Evolutionary conservation across 2,888 invertebrate genomes (phyloP).

Genomic region (Xylota sylvarum): DNA sequence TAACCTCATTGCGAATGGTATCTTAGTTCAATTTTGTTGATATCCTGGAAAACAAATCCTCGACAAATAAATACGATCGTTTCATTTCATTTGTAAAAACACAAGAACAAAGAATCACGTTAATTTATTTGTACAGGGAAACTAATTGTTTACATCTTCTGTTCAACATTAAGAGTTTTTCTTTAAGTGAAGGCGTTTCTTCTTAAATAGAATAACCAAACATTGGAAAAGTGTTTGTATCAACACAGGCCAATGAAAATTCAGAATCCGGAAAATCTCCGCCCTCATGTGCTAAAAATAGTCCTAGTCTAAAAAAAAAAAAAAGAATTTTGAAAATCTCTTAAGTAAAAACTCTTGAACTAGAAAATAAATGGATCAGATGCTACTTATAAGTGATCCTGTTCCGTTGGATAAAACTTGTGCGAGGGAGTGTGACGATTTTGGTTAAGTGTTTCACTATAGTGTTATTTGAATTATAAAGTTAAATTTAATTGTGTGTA

Average conservation of each 20-base stretch:
- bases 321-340: conserved; percentile 45
- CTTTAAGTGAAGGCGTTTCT: conserved; percentile 55
- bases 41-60: conserved; percentile 30
- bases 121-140: conserved; percentile 54
- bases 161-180: conserved; percentile 18
- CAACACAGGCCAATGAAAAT: conserved; percentile 54
- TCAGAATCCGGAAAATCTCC: conserved; percentile 74
- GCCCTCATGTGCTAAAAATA: conserved; percentile 84
- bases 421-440: conserved; percentile 28
- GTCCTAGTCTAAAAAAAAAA: conserved; percentile 74
- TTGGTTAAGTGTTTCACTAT: background rate
- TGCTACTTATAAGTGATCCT: conserved; percentile 74
- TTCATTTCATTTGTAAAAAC: conserved; percentile 20
- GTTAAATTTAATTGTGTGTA: background rate
- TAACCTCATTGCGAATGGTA: background rate
- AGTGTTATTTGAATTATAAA: conserved; percentile 14
- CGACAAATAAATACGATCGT: conserved; percentile 31
- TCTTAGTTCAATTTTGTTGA: conserved; percentile 8
- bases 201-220: conserved; percentile 13
- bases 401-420: conserved; percentile 14
- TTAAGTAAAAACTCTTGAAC: conserved; percentile 74
- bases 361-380: conserved; percentile 77
- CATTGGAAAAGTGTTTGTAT: conserved; percentile 42
- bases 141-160: conserved; percentile 46
- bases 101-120: conserved; percentile 34